A percentile compares a stretch with the other conserved stretches of the same genome.
Evolutionary conservation across 2,888 invertebrate genomes (phyloP).

Genomic region (Aproaerema taeniolella): DNA sequence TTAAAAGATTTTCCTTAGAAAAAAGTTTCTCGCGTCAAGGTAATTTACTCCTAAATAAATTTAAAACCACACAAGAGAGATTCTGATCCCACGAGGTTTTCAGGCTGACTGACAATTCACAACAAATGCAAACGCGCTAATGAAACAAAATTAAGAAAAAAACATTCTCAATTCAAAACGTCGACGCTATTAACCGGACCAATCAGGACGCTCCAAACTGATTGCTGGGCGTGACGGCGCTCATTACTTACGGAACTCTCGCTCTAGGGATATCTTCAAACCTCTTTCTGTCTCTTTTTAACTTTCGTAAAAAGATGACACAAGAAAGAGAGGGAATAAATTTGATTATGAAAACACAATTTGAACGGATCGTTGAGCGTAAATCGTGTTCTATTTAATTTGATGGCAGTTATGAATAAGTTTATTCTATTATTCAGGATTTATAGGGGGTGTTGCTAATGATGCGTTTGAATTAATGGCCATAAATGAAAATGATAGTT

Average conservation of each 20-base stretch:
- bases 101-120: no score
- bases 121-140: slow-evolving; percentile 29
- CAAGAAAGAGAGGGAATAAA: slow-evolving; percentile 28
- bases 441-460: slow-evolving; percentile 58
- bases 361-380: slow-evolving; percentile 41
- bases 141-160: slow-evolving; percentile 60
- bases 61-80: no score
- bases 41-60: no score
- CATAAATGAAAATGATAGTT: slow-evolving; percentile 19
- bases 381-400: slow-evolving; percentile 71
- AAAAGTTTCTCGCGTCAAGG: no score
- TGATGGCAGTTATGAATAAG: slow-evolving; percentile 70
- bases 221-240: slow-evolving; percentile 66
- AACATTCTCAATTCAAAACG: slow-evolving; percentile 47
- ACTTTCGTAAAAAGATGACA: slow-evolving; percentile 10
- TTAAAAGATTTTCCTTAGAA: no score
- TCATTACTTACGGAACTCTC: slow-evolving; percentile 57
- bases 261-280: no score
- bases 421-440: slow-evolving; percentile 53
- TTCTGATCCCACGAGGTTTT: no score
- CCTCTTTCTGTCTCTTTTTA: slow-evolving; percentile 32
- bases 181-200: slow-evolving; percentile 55
- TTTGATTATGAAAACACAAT: slow-evolving; percentile 40
- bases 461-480: slow-evolving; percentile 33
- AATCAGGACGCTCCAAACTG: slow-evolving; percentile 51